A percentile compares a stretch with the other conserved stretches of the same genome.
These are phyloP conservation scores for Drosophila bocqueti DNA, from an alignment of 1,140 invertebrate species.

Conservation along the genomic window DNA sequence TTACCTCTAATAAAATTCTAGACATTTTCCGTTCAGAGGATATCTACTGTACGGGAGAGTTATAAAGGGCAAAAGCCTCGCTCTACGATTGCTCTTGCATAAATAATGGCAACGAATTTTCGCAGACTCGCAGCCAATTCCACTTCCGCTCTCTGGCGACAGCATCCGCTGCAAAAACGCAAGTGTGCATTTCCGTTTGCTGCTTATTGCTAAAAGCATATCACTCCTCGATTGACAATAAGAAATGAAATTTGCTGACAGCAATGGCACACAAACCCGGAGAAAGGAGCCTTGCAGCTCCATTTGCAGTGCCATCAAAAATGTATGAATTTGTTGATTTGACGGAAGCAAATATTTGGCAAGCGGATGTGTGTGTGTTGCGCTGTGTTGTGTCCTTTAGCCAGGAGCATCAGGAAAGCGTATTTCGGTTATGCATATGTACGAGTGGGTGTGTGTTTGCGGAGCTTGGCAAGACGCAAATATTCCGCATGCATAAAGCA, in stretches of 20 bases:
- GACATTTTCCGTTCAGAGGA: neutral
- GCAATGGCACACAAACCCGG: conserved; percentile 26
- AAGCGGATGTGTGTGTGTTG: conserved; percentile 53
- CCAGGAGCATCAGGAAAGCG: conserved; percentile 34
- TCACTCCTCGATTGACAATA: conserved; percentile 69
- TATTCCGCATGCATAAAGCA: conserved; percentile 45
- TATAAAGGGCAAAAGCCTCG: conserved; percentile 4
- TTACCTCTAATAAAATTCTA: neutral
- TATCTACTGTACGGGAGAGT: conserved; percentile 5
- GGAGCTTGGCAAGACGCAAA: conserved; percentile 28
- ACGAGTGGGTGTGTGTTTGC: neutral
- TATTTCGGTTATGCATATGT: conserved; percentile 17
- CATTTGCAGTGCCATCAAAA: conserved; percentile 71
- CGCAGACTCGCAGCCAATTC: conserved; percentile 46
- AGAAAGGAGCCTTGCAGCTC: conserved; percentile 35
- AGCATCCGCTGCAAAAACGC: conserved; percentile 56
- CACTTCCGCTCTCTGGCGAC: conserved; percentile 53
- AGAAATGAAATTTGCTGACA: conserved; percentile 62
- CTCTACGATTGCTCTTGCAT: conserved; percentile 54
- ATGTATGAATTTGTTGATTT: conserved; percentile 78
- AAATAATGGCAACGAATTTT: conserved; percentile 58
- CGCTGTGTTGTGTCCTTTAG: conserved; percentile 24
- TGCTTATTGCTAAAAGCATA: conserved; percentile 62
- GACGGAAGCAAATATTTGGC: conserved; percentile 77
- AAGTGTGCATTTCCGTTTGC: conserved; percentile 65